phyloP scores from a whole-genome alignment of 64 coral and sea anemone genomes.

The Pocillopora damicornis region DNA sequence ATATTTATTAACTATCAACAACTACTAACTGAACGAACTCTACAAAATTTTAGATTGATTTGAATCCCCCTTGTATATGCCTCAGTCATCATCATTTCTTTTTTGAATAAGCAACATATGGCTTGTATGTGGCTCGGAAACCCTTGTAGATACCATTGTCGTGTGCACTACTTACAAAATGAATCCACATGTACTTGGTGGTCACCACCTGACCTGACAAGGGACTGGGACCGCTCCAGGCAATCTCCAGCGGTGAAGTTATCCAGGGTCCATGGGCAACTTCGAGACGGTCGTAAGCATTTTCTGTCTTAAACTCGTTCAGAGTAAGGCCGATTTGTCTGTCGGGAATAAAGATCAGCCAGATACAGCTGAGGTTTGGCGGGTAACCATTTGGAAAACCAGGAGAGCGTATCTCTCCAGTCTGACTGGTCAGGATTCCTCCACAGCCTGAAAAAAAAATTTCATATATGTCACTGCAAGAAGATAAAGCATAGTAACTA shows the following conservation, averaged over 20 bases:
- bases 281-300: constrained; percentile 85
- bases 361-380: constrained; percentile 69
- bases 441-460: constrained; percentile 70
- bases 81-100: not conserved
- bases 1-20: too few species aligned
- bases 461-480: too few species aligned
- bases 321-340: constrained; percentile 71
- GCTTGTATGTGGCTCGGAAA: constrained; percentile 74
- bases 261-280: constrained; percentile 79
- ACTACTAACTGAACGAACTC: not conserved
- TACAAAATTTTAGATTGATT: not conserved
- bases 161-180: constrained; percentile 76
- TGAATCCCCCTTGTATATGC: not conserved
- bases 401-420: constrained; percentile 81
- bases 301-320: constrained; percentile 80
- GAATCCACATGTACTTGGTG: constrained; percentile 85
- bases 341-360: constrained; percentile 78
- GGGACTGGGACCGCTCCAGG: constrained; percentile 82
- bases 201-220: constrained; percentile 74
- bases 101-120: constrained; percentile 51
- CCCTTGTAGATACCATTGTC: constrained; percentile 84
- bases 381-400: constrained; percentile 81
- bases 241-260: constrained; percentile 69
- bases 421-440: constrained; percentile 56
- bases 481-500: too few species aligned